These are phyloP conservation scores for Nephrocerus scutellatus DNA, from an alignment of 2,888 invertebrate genomes.

Conservation along the genomic window DNA sequence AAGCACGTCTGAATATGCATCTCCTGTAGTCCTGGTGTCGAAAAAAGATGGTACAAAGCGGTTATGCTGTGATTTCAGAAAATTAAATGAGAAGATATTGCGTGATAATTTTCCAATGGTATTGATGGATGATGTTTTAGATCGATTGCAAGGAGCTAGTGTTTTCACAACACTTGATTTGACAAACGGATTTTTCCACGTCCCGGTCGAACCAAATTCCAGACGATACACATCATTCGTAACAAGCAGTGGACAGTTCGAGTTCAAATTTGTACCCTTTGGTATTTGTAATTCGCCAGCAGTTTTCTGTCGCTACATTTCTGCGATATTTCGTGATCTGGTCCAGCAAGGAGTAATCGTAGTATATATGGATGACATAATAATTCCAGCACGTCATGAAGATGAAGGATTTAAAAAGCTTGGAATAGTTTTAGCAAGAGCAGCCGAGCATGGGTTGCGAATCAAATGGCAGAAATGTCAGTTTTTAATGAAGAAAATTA, in stretches of 20 bases:
- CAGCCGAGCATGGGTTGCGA: not conserved
- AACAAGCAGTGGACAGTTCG: conserved; percentile 15
- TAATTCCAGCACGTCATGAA: conserved; percentile 14
- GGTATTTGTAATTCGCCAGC: conserved; percentile 8
- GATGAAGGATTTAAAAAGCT: conserved; percentile 3
- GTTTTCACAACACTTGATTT: conserved; percentile 6
- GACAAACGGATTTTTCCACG: conserved; percentile 6
- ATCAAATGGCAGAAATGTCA: conserved; percentile 12
- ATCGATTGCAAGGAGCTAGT: conserved; percentile 9
- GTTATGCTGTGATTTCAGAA: conserved; percentile 38
- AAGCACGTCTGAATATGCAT: conserved; percentile 31
- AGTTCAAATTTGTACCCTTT: conserved; percentile 8
- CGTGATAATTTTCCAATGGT: conserved; percentile 18
- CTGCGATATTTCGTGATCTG: conserved; percentile 1
- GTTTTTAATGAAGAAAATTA: conserved; percentile 4
- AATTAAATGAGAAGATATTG: conserved; percentile 14
- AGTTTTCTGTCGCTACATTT: conserved; percentile 4
- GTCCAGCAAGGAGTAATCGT: conserved; percentile 1
- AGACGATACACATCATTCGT: conserved; percentile 18
- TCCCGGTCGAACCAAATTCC: conserved; percentile 8
- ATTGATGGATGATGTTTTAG: conserved; percentile 16
- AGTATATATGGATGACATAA: conserved; percentile 18
- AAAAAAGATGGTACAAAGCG: conserved; percentile 19
- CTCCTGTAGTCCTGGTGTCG: conserved; percentile 22
- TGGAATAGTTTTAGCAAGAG: conserved; percentile 3